These are phyloP conservation scores for Caerostris extrusa DNA, from an alignment of 1,140 invertebrate species.

Conservation along the genomic window DNA sequence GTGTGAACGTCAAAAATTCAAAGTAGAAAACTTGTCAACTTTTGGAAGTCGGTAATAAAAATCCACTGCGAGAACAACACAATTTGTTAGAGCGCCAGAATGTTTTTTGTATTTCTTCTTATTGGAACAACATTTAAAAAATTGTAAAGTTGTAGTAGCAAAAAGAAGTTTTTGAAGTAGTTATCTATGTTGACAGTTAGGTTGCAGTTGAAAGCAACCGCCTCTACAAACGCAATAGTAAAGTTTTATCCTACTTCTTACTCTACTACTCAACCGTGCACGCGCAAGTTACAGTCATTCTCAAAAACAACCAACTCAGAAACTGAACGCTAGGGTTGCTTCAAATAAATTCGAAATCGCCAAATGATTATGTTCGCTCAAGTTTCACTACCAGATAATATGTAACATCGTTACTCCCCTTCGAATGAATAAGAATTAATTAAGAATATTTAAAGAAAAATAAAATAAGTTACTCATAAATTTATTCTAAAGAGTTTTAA, in stretches of 20 bases:
- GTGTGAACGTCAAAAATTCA: neutral
- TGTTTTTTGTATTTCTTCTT: neutral
- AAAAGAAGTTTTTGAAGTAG: neutral
- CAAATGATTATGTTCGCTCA: neutral
- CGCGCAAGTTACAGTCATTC: constrained; percentile 29
- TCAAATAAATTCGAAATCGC: neutral
- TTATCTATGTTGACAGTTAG: neutral
- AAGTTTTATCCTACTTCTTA: neutral
- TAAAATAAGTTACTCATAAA: neutral
- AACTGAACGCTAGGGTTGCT: constrained; percentile 35
- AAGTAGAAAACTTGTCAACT: neutral
- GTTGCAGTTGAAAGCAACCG: neutral
- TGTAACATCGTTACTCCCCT: no score
- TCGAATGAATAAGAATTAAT: no score
- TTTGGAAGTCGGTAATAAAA: neutral
- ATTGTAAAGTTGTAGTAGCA: neutral
- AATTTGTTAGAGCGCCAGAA: neutral
- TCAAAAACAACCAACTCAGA: constrained; percentile 38
- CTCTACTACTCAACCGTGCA: neutral
- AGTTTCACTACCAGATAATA: no score
- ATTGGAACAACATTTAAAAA: neutral
- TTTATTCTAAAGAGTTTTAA: neutral
- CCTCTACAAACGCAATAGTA: neutral
- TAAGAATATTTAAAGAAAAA: no score
- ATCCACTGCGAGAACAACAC: neutral